Evolutionary conservation across 2,888 invertebrate genomes (phyloP).

Genomic region (Microctonus aethiopoides): DNA sequence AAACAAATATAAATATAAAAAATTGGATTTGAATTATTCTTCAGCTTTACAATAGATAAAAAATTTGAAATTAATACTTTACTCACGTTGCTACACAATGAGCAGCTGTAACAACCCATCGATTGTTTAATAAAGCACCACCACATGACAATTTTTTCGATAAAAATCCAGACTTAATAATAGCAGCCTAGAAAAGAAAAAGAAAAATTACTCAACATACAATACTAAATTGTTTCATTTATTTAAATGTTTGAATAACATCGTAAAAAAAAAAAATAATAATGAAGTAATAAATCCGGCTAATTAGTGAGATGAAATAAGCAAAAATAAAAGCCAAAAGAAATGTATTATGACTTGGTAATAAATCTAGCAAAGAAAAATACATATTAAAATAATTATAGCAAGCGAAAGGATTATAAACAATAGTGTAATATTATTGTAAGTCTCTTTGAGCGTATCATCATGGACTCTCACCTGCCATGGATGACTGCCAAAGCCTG

Average conservation of each 20-base stretch:
- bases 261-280: not conserved
- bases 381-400: not conserved
- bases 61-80: too few species aligned
- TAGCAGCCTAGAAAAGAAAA: constrained; percentile 73
- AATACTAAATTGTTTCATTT: not conserved
- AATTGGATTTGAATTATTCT: too few species aligned
- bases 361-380: not conserved
- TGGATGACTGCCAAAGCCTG: constrained; percentile 91
- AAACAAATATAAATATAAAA: too few species aligned
- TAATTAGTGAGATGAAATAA: not conserved
- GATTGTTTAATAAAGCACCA: constrained; percentile 87
- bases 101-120: constrained; percentile 93
- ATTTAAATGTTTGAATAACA: not conserved
- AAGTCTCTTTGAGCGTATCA: constrained; percentile 6
- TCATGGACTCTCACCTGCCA: constrained; percentile 76
- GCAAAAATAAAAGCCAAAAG: not conserved
- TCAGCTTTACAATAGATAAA: too few species aligned
- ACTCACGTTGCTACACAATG: constrained; percentile 93
- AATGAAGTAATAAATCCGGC: not conserved
- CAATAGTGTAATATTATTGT: constrained; percentile 5
- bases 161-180: constrained; percentile 91
- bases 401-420: not conserved
- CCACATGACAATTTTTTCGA: constrained; percentile 92
- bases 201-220: constrained; percentile 22
- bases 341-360: not conserved